Base-by-base conservation (phyloP, 2,797 vertebrate genomes). In the Scolopax rusticola region DNA sequence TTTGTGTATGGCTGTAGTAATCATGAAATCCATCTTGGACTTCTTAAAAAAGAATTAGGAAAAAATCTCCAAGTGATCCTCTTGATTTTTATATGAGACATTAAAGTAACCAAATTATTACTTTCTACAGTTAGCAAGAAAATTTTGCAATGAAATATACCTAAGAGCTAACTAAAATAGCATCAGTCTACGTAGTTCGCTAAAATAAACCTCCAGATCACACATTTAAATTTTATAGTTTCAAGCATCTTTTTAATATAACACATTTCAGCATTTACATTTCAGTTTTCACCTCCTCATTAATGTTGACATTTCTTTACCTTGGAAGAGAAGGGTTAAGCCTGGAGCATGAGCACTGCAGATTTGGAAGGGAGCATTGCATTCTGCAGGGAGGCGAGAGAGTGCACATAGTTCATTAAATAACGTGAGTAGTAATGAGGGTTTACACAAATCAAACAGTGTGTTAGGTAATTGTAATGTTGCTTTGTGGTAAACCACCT, bases 381-480 rank as follows among this genome's bases (percentile, higher is more conserved):
- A 24, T 71, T 88, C 97, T 96, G 91, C 78, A 87, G 96, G 96
- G 97, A 97, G 94, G 96, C 23, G 32, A 84, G 84, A 59, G 75
- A 90, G 85, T 77, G 83, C 96, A 91, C 96, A 95, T 47, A 98
- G 97, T 97, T 98, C 98, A 98, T 98, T 98, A 97, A 98, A 96
- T 98, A 97, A 97, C 87, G 97, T 28, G 95, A 97, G 97, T 78
- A 87, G 94, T 97, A 97, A 97, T 93, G 96, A 97, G 89, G 95
- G 94, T 96, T 98, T 97, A 97, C 95, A 98, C 97, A 98, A 97
- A 97, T 97, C 98, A 97, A 97, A 84, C 97, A 90, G 96, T 92
- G 95, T 96, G 95, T 96, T 96, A 97, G 97, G 97, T 98, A 97
- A 98, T 97, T 97, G 97, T 97, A 87, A 93, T 94, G 97, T 87